Evolutionary conservation across 2,797 vertebrate species (phyloP).

Genomic region (Crocodylus rhombifer): DNA sequence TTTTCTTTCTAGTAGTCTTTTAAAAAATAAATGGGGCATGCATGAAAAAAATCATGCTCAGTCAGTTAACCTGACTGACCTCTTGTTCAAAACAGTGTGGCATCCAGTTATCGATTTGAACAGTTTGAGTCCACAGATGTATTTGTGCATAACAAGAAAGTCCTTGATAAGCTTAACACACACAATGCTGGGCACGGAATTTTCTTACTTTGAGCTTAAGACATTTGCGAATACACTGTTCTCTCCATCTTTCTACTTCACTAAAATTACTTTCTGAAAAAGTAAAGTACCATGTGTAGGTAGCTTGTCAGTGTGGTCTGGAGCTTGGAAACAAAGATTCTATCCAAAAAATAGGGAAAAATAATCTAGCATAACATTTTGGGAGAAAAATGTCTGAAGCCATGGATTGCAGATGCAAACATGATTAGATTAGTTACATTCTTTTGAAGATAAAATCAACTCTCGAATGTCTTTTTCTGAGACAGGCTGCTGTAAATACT

Average conservation of each 20-base stretch:
- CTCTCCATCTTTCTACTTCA: conserved; percentile 21
- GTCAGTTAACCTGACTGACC: conserved; percentile 12
- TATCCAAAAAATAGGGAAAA: background rate
- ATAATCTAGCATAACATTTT: background rate
- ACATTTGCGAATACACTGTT: conserved; percentile 32
- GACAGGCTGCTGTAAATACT: background rate
- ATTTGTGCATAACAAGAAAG: conserved; percentile 26
- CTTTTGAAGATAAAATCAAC: background rate
- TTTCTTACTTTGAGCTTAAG: conserved; percentile 53
- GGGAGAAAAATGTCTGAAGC: background rate
- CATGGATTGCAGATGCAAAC: background rate
- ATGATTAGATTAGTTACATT: background rate
- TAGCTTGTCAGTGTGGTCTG: conserved; percentile 14
- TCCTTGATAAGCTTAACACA: conserved; percentile 22
- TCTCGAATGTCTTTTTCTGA: background rate
- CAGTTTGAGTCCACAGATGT: background rate
- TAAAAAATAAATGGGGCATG: conserved; percentile 32
- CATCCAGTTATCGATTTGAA: conserved; percentile 30
- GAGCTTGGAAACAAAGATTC: conserved; percentile 23
- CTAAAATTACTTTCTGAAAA: conserved; percentile 36
- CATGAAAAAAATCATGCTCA: conserved; percentile 6
- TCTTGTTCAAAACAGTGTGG: conserved; percentile 23
- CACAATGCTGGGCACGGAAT: conserved; percentile 53
- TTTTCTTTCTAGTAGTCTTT: conserved; percentile 42
- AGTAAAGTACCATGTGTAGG: background rate